Evolutionary conservation across 2,797 vertebrate genomes (phyloP).

Genomic region (Mormyrus proboscirostris): DNA sequence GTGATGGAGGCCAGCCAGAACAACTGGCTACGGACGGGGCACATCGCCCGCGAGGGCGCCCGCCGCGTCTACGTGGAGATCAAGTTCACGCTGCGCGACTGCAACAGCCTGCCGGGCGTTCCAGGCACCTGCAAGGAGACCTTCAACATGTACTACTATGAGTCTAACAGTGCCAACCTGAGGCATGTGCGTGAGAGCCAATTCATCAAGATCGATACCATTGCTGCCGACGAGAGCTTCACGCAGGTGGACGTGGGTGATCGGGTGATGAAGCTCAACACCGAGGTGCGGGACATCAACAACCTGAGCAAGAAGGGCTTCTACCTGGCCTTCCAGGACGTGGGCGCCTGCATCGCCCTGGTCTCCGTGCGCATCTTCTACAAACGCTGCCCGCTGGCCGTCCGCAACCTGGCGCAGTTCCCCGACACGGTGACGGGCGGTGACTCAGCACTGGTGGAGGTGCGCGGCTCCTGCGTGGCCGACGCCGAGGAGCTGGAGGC

Average conservation of each 20-base stretch:
- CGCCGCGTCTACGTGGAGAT: conserved; percentile 77
- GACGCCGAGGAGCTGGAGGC: conserved; percentile 72
- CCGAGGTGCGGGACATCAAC: conserved; percentile 73
- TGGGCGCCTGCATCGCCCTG: conserved; percentile 74
- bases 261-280: conserved; percentile 77
- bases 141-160: conserved; percentile 78
- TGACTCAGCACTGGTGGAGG: conserved; percentile 74
- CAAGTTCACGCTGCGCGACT: conserved; percentile 77
- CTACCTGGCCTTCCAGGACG: conserved; percentile 75
- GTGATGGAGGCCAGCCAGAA: conserved; percentile 94
- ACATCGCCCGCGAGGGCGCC: conserved; percentile 69
- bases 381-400: conserved; percentile 71
- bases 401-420: conserved; percentile 72
- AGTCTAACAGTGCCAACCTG: conserved; percentile 70
- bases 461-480: conserved; percentile 67
- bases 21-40: conserved; percentile 91
- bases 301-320: conserved; percentile 73
- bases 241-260: conserved; percentile 78
- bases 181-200: conserved; percentile 76
- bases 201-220: conserved; percentile 75
- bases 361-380: conserved; percentile 75
- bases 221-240: conserved; percentile 77
- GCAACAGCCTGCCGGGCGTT: conserved; percentile 74
- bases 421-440: conserved; percentile 75
- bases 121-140: conserved; percentile 79